A percentile compares a stretch with the other conserved stretches of the same genome.
Conservation (phyloP, 2,113 vertebrate species). For the Leptosomus discolor region DNA sequence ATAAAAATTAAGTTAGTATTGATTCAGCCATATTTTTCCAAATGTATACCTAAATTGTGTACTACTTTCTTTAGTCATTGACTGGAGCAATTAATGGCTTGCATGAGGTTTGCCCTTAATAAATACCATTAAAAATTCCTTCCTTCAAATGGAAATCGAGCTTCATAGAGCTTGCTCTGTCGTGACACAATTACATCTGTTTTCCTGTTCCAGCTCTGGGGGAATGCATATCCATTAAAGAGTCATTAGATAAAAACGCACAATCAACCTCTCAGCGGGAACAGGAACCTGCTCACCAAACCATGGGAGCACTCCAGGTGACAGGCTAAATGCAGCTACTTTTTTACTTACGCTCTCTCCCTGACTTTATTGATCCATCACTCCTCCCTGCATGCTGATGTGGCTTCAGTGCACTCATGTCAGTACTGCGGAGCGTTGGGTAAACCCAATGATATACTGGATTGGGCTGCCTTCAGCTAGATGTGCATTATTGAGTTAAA, state of each 20-base stretch:
- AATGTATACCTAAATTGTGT: not conserved
- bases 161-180: not conserved
- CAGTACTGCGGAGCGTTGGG: not conserved
- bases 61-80: not conserved
- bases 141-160: not conserved
- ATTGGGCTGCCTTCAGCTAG: not conserved
- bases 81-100: not conserved
- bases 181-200: not conserved
- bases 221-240: not conserved
- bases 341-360: not conserved
- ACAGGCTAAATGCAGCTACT: not conserved
- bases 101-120: not conserved
- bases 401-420: not conserved
- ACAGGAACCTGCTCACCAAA: not conserved
- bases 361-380: not conserved
- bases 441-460: not conserved
- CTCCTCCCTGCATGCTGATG: not conserved
- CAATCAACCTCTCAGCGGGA: not conserved
- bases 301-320: not conserved
- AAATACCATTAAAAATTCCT: constrained; percentile 19
- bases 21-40: not conserved
- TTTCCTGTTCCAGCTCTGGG: not conserved
- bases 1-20: constrained; percentile 9
- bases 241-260: not conserved
- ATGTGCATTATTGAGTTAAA: not conserved